Evolutionary conservation across 2,797 vertebrate species (phyloP).

Genomic region (Leptoclinus maculatus): DNA sequence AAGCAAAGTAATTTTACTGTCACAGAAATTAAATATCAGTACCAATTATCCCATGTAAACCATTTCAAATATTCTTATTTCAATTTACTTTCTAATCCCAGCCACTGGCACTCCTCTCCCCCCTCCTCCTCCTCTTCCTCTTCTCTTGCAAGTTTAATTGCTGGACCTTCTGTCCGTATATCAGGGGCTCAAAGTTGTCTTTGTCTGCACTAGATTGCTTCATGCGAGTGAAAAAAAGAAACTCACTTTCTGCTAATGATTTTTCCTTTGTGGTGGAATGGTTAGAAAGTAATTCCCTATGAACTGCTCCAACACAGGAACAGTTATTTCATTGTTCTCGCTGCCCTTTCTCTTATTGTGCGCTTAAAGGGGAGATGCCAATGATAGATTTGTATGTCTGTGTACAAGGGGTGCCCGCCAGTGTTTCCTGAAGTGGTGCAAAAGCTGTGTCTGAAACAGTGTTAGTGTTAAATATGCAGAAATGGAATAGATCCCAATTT

Average conservation of each 20-base stretch:
- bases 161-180: conserved; percentile 65
- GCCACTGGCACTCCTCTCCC: conserved; percentile 26
- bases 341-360: conserved; percentile 73
- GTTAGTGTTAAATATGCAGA: conserved; percentile 55
- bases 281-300: conserved; percentile 80
- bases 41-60: conserved; percentile 16
- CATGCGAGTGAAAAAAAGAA: conserved; percentile 56
- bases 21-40: conserved; percentile 28
- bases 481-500: conserved; percentile 47
- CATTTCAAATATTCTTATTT: conserved; percentile 41
- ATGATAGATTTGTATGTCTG: conserved; percentile 65
- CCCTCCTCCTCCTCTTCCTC: conserved; percentile 21
- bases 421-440: conserved; percentile 72
- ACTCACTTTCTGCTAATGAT: conserved; percentile 73
- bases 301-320: conserved; percentile 72
- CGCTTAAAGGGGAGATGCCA: conserved; percentile 78
- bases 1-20: conserved; percentile 4
- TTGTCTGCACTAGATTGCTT: conserved; percentile 75
- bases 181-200: conserved; percentile 77
- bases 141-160: conserved; percentile 43
- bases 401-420: conserved; percentile 57
- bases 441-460: conserved; percentile 64
- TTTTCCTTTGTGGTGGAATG: conserved; percentile 77
- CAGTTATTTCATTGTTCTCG: conserved; percentile 82
- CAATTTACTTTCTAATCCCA: conserved; percentile 41